Evolutionary conservation across 2,113 vertebrate species (phyloP).

Genomic region (Python bivittatus): DNA sequence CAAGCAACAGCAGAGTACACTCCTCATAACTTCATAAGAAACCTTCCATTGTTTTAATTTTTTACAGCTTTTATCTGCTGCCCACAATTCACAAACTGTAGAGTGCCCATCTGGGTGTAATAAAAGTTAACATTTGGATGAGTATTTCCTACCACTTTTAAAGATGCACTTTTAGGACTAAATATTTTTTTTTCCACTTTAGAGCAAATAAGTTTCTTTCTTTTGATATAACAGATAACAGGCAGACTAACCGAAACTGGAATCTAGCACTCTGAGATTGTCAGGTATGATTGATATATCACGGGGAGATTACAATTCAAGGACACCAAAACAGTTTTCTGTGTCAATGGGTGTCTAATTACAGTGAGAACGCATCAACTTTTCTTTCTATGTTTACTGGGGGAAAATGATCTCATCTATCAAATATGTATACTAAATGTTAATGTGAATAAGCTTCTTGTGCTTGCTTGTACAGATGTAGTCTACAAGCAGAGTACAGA

Average conservation of each 20-base stretch:
- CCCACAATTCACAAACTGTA: neutral
- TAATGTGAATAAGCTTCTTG: slow-evolving; percentile 18
- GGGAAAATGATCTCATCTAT: neutral
- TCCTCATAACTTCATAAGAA: neutral
- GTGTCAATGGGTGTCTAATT: slow-evolving; percentile 32
- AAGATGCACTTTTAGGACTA: slow-evolving; percentile 35
- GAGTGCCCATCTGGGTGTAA: slow-evolving; percentile 31
- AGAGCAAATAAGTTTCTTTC: slow-evolving; percentile 46
- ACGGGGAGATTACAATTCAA: slow-evolving; percentile 38
- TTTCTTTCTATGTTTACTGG: slow-evolving; percentile 23
- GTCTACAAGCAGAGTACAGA: neutral
- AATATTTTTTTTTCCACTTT: slow-evolving; percentile 36
- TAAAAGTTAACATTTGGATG: slow-evolving; percentile 14
- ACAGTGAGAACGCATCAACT: slow-evolving; percentile 19
- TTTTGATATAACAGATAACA: slow-evolving; percentile 14
- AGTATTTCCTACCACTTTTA: slow-evolving; percentile 8
- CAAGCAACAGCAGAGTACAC: neutral
- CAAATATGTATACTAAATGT: neutral
- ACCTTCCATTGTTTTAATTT: neutral
- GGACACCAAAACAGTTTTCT: slow-evolving; percentile 40
- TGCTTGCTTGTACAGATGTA: neutral
- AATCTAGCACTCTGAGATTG: slow-evolving; percentile 19
- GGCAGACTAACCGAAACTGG: slow-evolving; percentile 28
- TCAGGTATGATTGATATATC: slow-evolving; percentile 47
- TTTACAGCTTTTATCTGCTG: neutral